Evolutionary conservation across 2,797 vertebrate genomes (phyloP).

Genomic region (Eutrigla gurnardus): DNA sequence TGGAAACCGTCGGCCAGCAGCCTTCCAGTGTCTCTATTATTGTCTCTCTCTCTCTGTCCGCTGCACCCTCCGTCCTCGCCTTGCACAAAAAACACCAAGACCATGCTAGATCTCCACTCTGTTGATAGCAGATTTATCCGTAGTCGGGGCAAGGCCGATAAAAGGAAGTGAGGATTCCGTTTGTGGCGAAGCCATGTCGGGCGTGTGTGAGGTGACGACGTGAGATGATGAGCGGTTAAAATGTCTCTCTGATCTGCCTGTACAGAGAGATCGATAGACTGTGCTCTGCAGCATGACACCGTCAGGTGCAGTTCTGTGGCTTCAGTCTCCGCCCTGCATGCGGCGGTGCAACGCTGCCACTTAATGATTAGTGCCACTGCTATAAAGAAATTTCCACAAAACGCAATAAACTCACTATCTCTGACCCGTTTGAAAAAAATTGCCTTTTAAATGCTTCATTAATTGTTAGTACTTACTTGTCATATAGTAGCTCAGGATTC

Average conservation of each 20-base stretch:
- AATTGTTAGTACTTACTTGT: no score
- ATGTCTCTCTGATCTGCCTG: neutral
- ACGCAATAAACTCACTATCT: neutral
- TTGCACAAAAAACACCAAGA: slow-evolving; percentile 36
- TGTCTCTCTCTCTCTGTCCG: neutral
- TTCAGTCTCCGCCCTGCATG: no score
- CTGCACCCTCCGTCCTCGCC: neutral
- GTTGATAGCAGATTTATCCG: slow-evolving; percentile 42
- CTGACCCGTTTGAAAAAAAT: neutral
- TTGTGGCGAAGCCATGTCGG: neutral
- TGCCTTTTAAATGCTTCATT: no score
- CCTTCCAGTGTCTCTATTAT: slow-evolving; percentile 23
- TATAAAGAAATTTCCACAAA: neutral
- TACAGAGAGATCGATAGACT: no score
- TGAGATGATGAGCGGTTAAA: neutral
- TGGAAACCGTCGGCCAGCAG: slow-evolving; percentile 74
- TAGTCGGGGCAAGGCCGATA: neutral
- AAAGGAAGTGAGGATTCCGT: neutral
- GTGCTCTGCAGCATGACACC: no score
- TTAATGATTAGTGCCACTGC: no score
- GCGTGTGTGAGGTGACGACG: neutral
- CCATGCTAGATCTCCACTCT: slow-evolving; percentile 33
- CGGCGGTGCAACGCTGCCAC: no score
- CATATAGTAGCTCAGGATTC: no score
- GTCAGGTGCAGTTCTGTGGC: no score